Percentiles rank a stretch among this genome's conserved stretches.
Evolutionary conservation across 2,888 invertebrate genomes (phyloP).

Genomic region (Acronicta aceris): DNA sequence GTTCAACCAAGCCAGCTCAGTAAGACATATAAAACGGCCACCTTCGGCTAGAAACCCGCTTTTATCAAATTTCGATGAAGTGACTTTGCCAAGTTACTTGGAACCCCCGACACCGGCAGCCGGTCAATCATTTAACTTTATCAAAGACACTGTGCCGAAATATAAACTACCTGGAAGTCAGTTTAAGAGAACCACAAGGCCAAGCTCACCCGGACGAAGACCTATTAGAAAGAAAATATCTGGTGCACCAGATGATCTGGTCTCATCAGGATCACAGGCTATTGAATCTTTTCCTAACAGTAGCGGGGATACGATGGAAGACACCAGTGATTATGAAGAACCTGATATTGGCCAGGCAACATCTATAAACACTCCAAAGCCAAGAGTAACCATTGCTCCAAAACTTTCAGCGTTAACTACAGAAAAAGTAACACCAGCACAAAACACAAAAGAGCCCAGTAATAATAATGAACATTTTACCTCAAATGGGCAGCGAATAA

Average conservation of each 20-base stretch:
- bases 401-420: slow-evolving; percentile 75
- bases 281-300: slow-evolving; percentile 72
- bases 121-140: slow-evolving; percentile 73
- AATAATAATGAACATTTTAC: slow-evolving; percentile 64
- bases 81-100: slow-evolving; percentile 82
- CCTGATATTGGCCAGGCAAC: slow-evolving; percentile 70
- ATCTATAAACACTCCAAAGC: slow-evolving; percentile 57
- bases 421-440: slow-evolving; percentile 61
- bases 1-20: slow-evolving; percentile 80
- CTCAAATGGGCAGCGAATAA: slow-evolving; percentile 89
- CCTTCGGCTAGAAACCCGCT: slow-evolving; percentile 66
- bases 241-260: slow-evolving; percentile 77
- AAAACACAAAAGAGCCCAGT: slow-evolving; percentile 62
- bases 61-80: slow-evolving; percentile 68
- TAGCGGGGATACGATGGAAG: slow-evolving; percentile 75
- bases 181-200: slow-evolving; percentile 79
- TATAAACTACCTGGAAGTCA: slow-evolving; percentile 74
- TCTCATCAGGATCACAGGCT: slow-evolving; percentile 81
- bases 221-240: slow-evolving; percentile 84
- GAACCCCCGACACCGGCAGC: slow-evolving; percentile 85
- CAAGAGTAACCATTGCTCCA: slow-evolving; percentile 76
- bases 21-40: slow-evolving; percentile 80
- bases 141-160: slow-evolving; percentile 75
- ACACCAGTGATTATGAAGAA: slow-evolving; percentile 76
- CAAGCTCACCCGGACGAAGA: slow-evolving; percentile 75